phyloP scores from a whole-genome alignment of 2,797 vertebrate species.

The Schizopygopsis malacanthus region DNA sequence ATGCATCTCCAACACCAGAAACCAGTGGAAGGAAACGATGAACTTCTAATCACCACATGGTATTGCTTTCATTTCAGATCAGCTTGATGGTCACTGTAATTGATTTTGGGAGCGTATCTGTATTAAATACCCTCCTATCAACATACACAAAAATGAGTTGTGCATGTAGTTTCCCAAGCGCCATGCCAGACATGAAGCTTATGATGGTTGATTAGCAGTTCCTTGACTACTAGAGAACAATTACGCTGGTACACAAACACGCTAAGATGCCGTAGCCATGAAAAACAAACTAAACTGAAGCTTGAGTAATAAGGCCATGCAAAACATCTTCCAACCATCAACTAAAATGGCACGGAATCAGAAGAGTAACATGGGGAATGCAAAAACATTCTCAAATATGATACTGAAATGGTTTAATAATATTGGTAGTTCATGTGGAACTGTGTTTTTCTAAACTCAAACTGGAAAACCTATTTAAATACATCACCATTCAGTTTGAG shows the following conservation, averaged over 20 bases:
- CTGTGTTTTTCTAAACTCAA: background rate
- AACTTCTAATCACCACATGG: slow-evolving; percentile 46
- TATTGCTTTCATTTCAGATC: slow-evolving; percentile 72
- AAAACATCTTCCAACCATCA: slow-evolving; percentile 81
- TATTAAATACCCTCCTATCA: slow-evolving; percentile 58
- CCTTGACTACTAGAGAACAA: slow-evolving; percentile 75
- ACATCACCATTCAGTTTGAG: background rate
- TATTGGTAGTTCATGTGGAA: background rate
- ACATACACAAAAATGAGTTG: slow-evolving; percentile 24
- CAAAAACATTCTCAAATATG: slow-evolving; percentile 52
- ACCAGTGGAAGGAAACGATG: background rate
- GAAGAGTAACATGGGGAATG: slow-evolving; percentile 59
- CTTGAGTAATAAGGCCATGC: slow-evolving; percentile 75
- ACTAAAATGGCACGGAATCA: slow-evolving; percentile 75
- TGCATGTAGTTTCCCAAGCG: slow-evolving; percentile 47
- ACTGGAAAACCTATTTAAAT: background rate
- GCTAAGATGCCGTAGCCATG: slow-evolving; percentile 53
- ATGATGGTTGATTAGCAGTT: slow-evolving; percentile 84
- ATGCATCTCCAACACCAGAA: background rate
- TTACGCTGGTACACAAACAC: slow-evolving; percentile 56
- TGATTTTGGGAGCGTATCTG: slow-evolving; percentile 65
- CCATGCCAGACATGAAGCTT: slow-evolving; percentile 68
- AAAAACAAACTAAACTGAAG: slow-evolving; percentile 63
- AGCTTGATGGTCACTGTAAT: slow-evolving; percentile 71
- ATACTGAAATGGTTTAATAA: slow-evolving; percentile 35